phyloP scores from a whole-genome alignment of 1,140 invertebrate species.

The Bactericera cockerelli region DNA sequence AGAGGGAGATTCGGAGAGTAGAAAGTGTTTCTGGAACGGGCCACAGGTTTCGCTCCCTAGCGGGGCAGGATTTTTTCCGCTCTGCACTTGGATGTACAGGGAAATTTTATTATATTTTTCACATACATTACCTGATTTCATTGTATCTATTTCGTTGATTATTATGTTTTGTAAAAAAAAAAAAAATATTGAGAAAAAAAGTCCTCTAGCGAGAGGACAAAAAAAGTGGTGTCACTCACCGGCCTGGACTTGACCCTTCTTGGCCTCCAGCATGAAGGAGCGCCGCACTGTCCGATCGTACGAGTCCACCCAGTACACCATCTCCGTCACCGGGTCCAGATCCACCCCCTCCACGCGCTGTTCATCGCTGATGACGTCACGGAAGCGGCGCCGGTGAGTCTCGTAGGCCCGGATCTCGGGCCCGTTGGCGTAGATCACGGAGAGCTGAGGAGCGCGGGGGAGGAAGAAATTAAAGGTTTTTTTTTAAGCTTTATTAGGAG shows the following conservation, averaged over 20 bases:
- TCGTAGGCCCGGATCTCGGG: slow-evolving; percentile 68
- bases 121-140: no score
- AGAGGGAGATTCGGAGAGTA: no score
- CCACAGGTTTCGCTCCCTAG: no score
- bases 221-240: not conserved
- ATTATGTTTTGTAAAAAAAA: no score
- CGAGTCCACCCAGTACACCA: slow-evolving; percentile 86
- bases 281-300: slow-evolving; percentile 79
- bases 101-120: no score
- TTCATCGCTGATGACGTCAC: slow-evolving; percentile 62
- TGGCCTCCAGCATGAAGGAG: slow-evolving; percentile 71
- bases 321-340: slow-evolving; percentile 61
- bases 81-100: no score
- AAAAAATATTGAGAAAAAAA: no score
- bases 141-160: no score
- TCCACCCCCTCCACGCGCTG: slow-evolving; percentile 77
- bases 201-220: no score
- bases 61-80: no score
- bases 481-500: no score
- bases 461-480: not conserved
- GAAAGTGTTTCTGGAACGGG: no score
- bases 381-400: slow-evolving; percentile 44
- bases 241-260: slow-evolving; percentile 53
- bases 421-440: slow-evolving; percentile 44
- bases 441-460: slow-evolving; percentile 15